Evolutionary conservation across 2,888 invertebrate species (phyloP).

Genomic region (Cheilosia impressa): DNA sequence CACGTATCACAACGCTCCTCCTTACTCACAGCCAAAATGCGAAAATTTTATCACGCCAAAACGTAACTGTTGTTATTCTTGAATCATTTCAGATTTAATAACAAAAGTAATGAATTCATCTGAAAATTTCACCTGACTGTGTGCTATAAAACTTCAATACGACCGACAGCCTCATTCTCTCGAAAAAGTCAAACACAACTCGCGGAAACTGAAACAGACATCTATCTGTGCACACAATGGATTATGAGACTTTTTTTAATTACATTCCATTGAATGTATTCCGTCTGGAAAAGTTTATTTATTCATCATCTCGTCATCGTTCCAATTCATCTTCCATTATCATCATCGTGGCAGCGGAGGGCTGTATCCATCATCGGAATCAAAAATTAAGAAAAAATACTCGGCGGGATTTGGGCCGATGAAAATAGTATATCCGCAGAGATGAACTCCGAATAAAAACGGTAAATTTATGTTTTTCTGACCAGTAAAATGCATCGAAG

Average conservation of each 20-base stretch:
- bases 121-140: slow-evolving; percentile 20
- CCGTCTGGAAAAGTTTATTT: slow-evolving; percentile 11
- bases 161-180: too few relatives aligned
- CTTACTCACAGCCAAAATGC: not conserved
- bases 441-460: too few relatives aligned
- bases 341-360: not conserved
- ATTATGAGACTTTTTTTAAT: not conserved
- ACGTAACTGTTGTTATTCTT: slow-evolving; percentile 12
- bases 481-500: too few relatives aligned
- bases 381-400: not conserved
- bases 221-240: slow-evolving; percentile 14
- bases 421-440: too few relatives aligned
- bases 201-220: not conserved
- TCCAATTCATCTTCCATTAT: slow-evolving; percentile 21
- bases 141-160: slow-evolving; percentile 8
- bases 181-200: not conserved
- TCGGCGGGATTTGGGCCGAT: too few relatives aligned
- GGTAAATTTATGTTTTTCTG: too few relatives aligned
- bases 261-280: slow-evolving; percentile 13
- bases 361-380: slow-evolving; percentile 17
- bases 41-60: slow-evolving; percentile 5
- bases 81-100: slow-evolving; percentile 18
- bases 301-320: slow-evolving; percentile 26
- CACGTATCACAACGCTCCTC: not conserved
- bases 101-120: not conserved